A percentile compares a stretch with the other conserved stretches of the same genome.
These are phyloP conservation scores for Cryptocephalus moraei DNA, from an alignment of 2,888 invertebrate species.

Conservation along the genomic window DNA sequence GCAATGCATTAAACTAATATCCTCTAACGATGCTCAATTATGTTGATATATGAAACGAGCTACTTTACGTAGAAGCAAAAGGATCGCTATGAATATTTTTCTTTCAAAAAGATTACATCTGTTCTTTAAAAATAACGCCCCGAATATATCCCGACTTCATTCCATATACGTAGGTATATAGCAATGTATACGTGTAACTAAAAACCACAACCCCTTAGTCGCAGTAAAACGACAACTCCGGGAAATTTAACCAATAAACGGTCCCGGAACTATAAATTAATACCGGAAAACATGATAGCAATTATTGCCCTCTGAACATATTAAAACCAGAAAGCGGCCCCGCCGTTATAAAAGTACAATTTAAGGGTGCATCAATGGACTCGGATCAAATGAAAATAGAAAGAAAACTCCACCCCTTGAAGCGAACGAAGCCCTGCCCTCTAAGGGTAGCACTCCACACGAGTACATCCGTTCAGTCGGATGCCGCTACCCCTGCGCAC, in stretches of 20 bases:
- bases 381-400: constrained; percentile 17
- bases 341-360: constrained; percentile 19
- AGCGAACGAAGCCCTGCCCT: constrained; percentile 22
- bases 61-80: too few species aligned
- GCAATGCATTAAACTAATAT: too few species aligned
- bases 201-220: too few species aligned
- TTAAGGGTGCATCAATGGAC: constrained; percentile 13
- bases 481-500: constrained; percentile 16
- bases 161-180: too few species aligned
- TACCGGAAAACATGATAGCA: constrained; percentile 13
- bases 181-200: too few species aligned
- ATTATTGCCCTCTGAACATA: constrained; percentile 16
- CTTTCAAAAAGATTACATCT: too few species aligned
- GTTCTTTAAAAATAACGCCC: too few species aligned
- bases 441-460: constrained; percentile 29
- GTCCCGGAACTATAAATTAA: constrained; percentile 12
- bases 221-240: too few species aligned
- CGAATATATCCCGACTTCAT: too few species aligned
- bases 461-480: constrained; percentile 26
- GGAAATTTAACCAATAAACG: constrained; percentile 3
- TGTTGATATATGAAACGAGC: too few species aligned
- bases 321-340: constrained; percentile 7
- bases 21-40: too few species aligned
- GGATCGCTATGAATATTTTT: too few species aligned
- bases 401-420: constrained; percentile 28